Evolutionary conservation across 1,140 invertebrate species (phyloP).

Genomic region (Thaumatotibia leucotreta): DNA sequence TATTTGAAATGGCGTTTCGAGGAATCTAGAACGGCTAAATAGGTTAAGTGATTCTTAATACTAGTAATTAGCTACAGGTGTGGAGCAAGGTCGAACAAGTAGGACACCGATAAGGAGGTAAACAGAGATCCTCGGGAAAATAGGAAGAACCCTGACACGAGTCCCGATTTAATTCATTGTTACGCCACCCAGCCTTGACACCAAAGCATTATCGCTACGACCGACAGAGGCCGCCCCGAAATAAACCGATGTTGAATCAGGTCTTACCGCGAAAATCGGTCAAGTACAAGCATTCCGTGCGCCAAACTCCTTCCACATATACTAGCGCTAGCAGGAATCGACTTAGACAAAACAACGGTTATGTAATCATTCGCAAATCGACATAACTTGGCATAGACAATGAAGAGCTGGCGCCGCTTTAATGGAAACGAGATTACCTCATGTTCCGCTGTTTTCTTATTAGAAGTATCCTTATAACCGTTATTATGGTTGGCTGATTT

Average conservation of each 20-base stretch:
- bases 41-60: constrained; percentile 71
- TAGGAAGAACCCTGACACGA: constrained; percentile 53
- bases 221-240: constrained; percentile 63
- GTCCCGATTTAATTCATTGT: constrained; percentile 37
- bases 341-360: constrained; percentile 43
- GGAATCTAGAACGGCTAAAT: constrained; percentile 57
- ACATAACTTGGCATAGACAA: constrained; percentile 40
- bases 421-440: not conserved
- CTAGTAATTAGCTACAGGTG: constrained; percentile 55
- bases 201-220: constrained; percentile 67
- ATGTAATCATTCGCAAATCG: constrained; percentile 36
- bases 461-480: not conserved
- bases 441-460: not conserved
- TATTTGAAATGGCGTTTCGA: constrained; percentile 23
- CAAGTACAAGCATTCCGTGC: constrained; percentile 51
- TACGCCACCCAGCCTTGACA: constrained; percentile 71
- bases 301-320: constrained; percentile 8
- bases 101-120: constrained; percentile 39
- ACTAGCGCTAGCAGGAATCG: constrained; percentile 23
- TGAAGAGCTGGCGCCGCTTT: constrained; percentile 29
- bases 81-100: constrained; percentile 54
- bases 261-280: constrained; percentile 65
- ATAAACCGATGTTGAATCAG: constrained; percentile 56
- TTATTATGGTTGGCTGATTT: not conserved
- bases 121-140: constrained; percentile 55